These are phyloP conservation scores for Spicauda simplicius DNA, from an alignment of 2,888 invertebrate genomes.

Conservation along the genomic window DNA sequence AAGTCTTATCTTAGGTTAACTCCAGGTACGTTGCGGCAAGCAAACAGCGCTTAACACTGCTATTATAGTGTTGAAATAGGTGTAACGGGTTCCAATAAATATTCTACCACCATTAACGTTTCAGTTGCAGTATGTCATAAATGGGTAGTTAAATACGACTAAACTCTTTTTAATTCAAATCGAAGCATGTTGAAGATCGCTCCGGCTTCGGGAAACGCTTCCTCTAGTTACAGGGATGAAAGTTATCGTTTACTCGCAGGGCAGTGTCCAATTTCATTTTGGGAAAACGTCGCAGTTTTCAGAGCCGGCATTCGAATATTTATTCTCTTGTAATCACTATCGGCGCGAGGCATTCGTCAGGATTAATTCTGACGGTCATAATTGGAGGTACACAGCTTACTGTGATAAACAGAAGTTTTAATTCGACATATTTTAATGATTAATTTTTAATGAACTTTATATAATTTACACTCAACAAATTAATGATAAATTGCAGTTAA, in stretches of 20 bases:
- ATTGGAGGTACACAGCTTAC: slow-evolving; percentile 3
- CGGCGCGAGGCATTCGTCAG: slow-evolving; percentile 20
- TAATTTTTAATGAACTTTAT: not conserved
- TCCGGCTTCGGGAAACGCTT: too few species aligned
- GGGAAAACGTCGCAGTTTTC: not conserved
- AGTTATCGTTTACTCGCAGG: not conserved
- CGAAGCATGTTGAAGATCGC: too few species aligned
- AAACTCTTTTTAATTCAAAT: not conserved
- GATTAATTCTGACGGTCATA: slow-evolving; percentile 16
- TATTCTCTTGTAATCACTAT: slow-evolving; percentile 28
- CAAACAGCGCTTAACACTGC: too few species aligned
- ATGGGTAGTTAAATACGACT: too few species aligned
- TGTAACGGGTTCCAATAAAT: too few species aligned
- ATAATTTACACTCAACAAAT: not conserved
- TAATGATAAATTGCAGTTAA: not conserved
- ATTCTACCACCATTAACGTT: too few species aligned
- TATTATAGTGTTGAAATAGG: too few species aligned
- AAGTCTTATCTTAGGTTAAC: too few species aligned
- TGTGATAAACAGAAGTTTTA: not conserved
- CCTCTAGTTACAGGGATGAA: not conserved
- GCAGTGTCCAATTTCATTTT: not conserved
- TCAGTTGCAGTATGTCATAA: too few species aligned
- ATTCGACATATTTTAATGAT: not conserved
- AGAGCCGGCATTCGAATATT: slow-evolving; percentile 13
- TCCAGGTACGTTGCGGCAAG: too few species aligned